These are phyloP conservation scores for Drosophila virilis DNA, from an alignment of 1,140 invertebrate species.

Conservation along the genomic window DNA sequence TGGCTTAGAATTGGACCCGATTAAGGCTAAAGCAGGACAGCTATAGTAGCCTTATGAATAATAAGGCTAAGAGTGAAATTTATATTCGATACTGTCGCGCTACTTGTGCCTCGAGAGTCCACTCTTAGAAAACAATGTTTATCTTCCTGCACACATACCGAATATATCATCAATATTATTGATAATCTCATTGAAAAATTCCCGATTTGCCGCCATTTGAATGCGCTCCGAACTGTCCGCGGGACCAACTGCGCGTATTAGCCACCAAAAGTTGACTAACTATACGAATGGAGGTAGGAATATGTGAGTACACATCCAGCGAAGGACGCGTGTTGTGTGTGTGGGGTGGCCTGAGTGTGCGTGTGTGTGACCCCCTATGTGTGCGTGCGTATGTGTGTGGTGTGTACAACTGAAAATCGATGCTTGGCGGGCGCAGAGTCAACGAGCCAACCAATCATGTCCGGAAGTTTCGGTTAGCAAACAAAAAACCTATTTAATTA, in stretches of 20 bases:
- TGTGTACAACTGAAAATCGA: constrained; percentile 71
- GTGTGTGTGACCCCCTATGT: constrained; percentile 13
- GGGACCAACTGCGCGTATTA: constrained; percentile 33
- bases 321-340: constrained; percentile 29
- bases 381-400: constrained; percentile 38
- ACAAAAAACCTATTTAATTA: constrained; percentile 74
- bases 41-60: too few relatives aligned
- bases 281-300: constrained; percentile 7
- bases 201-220: constrained; percentile 73
- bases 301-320: constrained; percentile 18
- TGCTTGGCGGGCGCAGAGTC: constrained; percentile 55
- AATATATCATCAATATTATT: constrained; percentile 81
- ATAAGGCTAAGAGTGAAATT: too few relatives aligned
- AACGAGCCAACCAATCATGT: constrained; percentile 44
- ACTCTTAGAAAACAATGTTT: too few relatives aligned
- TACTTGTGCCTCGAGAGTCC: too few relatives aligned
- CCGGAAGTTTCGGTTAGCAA: constrained; percentile 66
- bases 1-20: too few relatives aligned
- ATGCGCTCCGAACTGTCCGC: constrained; percentile 9
- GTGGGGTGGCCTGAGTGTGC: neutral
- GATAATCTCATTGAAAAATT: constrained; percentile 80
- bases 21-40: too few relatives aligned
- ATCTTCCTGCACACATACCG: constrained; percentile 56
- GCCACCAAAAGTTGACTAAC: constrained; percentile 44
- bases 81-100: too few relatives aligned